A percentile compares a stretch with the other conserved stretches of the same genome.
These are phyloP conservation scores for Cepphus grylle DNA, from an alignment of 2,113 vertebrate genomes.

Conservation along the genomic window DNA sequence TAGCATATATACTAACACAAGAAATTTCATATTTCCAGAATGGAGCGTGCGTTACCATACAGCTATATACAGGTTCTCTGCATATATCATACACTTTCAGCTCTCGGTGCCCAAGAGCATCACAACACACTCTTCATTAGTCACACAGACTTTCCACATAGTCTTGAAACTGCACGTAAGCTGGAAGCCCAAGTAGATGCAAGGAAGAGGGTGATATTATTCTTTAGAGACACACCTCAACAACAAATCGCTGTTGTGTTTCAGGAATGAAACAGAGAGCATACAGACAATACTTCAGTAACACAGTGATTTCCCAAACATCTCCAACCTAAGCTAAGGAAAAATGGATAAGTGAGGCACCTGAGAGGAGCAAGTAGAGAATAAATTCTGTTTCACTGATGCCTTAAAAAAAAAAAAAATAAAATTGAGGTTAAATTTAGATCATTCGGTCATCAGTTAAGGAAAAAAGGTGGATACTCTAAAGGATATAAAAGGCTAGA, in stretches of 20 bases:
- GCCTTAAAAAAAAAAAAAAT: neutral
- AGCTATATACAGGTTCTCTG: neutral
- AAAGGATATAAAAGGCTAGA: neutral
- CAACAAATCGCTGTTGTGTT: neutral
- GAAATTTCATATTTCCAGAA: neutral
- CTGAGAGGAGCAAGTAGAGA: neutral
- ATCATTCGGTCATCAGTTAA: neutral
- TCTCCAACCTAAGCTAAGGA: neutral
- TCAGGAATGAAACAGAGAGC: neutral
- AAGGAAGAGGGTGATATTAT: neutral
- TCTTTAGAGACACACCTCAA: neutral
- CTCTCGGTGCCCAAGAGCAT: neutral
- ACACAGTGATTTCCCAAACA: neutral
- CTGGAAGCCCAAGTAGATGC: neutral
- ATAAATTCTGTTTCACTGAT: neutral
- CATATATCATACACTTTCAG: neutral
- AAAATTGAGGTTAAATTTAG: neutral
- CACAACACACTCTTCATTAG: neutral
- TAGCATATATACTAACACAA: neutral
- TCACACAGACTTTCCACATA: neutral
- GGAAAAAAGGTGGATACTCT: neutral
- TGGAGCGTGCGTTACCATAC: neutral
- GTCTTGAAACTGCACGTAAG: accelerated
- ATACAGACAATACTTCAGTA: neutral
- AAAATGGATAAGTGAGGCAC: neutral